Evolutionary conservation across 30 jellyfish, hydroid and myxozoan species (phyloP).

Genomic region (Pseudorhiza aurosa): DNA sequence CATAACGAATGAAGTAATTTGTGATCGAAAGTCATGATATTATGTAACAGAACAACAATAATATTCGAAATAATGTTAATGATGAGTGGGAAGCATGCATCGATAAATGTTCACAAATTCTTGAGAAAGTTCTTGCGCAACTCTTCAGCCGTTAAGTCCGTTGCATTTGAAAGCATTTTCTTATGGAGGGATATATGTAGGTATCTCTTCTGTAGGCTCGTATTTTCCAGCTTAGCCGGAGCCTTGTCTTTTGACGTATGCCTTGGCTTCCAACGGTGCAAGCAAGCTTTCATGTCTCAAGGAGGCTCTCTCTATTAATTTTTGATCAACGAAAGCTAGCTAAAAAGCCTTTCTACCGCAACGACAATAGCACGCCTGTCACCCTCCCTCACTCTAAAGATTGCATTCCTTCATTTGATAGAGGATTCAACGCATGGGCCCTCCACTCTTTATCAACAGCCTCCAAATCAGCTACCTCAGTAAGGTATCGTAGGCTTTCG

Average conservation of each 20-base stretch:
- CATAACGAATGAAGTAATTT: too few relatives aligned
- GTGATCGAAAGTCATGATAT: too few relatives aligned
- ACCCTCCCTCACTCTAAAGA: conserved; percentile 22
- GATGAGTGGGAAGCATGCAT: too few relatives aligned
- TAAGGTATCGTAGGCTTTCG: conserved; percentile 23
- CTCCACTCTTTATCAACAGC: conserved; percentile 32
- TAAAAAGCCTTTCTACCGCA: conserved; percentile 35
- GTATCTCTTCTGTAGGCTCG: neutral
- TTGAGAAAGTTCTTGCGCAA: too few relatives aligned
- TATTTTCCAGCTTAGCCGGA: conserved; percentile 4
- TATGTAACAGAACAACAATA: too few relatives aligned
- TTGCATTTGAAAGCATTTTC: neutral
- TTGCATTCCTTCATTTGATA: neutral
- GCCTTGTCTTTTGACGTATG: neutral
- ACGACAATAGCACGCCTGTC: conserved; percentile 8
- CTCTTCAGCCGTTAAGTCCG: too few relatives aligned
- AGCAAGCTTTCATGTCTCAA: conserved; percentile 17
- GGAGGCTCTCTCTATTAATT: conserved; percentile 10
- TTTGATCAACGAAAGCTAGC: conserved; percentile 33
- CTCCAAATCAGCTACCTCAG: conserved; percentile 17
- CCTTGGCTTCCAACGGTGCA: conserved; percentile 23
- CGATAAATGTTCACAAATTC: too few relatives aligned
- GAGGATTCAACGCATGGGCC: conserved; percentile 23
- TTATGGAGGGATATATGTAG: neutral
- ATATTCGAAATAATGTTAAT: too few relatives aligned